Conservation (phyloP, 1,140 invertebrate genomes). For the Euschistus heros region DNA sequence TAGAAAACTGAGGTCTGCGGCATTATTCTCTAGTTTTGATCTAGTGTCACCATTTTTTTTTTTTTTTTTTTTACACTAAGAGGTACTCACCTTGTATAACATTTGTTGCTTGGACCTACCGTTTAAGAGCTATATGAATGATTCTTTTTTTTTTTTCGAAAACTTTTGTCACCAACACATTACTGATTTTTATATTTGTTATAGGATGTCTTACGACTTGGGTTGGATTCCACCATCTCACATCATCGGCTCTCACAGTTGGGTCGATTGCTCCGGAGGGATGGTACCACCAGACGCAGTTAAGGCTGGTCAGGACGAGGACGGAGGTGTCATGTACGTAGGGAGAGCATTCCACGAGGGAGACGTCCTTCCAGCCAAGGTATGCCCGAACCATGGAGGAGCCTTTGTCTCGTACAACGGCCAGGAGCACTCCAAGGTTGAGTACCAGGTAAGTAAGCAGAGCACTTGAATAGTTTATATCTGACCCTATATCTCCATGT, state of each 20-base stretch:
- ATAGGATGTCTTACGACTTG: too few species aligned
- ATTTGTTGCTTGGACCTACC: too few species aligned
- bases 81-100: too few species aligned
- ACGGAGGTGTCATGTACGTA: slow-evolving; percentile 60
- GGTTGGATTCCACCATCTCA: slow-evolving; percentile 24
- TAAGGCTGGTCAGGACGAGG: slow-evolving; percentile 53
- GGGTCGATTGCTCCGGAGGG: slow-evolving; percentile 25
- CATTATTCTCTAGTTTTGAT: too few species aligned
- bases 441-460: slow-evolving; percentile 52
- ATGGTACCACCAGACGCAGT: slow-evolving; percentile 43
- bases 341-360: slow-evolving; percentile 59
- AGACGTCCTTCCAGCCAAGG: slow-evolving; percentile 63
- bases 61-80: too few species aligned
- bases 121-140: too few species aligned
- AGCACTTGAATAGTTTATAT: neutral
- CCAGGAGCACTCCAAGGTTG: slow-evolving; percentile 46
- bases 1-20: too few species aligned
- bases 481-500: too few species aligned
- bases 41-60: too few species aligned
- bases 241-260: slow-evolving; percentile 24
- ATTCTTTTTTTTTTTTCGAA: too few species aligned
- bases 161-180: too few species aligned
- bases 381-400: slow-evolving; percentile 51
- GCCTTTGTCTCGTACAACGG: slow-evolving; percentile 54
- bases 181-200: too few species aligned